These are phyloP conservation scores for Hypanus sabinus DNA, from an alignment of 2,113 vertebrate genomes.

Conservation along the genomic window DNA sequence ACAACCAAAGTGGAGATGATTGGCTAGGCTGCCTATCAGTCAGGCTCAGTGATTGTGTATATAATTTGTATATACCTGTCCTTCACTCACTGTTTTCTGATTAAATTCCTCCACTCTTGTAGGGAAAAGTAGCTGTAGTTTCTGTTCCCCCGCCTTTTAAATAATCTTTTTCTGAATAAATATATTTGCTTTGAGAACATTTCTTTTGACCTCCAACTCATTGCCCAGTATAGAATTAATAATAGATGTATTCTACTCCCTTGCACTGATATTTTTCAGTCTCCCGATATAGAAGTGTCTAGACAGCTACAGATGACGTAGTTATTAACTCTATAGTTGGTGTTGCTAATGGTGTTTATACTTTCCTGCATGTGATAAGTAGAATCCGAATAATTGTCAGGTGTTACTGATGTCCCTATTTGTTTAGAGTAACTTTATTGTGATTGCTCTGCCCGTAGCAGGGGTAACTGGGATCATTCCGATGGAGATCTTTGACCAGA, in stretches of 20 bases:
- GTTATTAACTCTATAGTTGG: not conserved
- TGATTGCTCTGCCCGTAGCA: conserved; percentile 54
- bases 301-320: not conserved
- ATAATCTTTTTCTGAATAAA: too few species aligned
- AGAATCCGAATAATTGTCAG: not conserved
- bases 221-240: too few species aligned
- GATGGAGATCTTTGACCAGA: conserved; percentile 81
- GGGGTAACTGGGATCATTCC: conserved; percentile 79
- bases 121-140: too few species aligned
- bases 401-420: not conserved
- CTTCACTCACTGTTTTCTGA: too few species aligned
- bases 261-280: not conserved
- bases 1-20: too few species aligned
- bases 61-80: too few species aligned
- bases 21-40: too few species aligned
- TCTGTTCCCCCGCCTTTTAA: too few species aligned
- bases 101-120: too few species aligned
- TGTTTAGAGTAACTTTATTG: not conserved
- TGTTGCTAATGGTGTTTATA: not conserved
- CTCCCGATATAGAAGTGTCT: not conserved
- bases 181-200: too few species aligned
- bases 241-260: not conserved
- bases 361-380: not conserved
- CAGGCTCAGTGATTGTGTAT: too few species aligned
- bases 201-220: too few species aligned